These are phyloP conservation scores for Thera obeliscata DNA, from an alignment of 2,888 invertebrate species.

Conservation along the genomic window DNA sequence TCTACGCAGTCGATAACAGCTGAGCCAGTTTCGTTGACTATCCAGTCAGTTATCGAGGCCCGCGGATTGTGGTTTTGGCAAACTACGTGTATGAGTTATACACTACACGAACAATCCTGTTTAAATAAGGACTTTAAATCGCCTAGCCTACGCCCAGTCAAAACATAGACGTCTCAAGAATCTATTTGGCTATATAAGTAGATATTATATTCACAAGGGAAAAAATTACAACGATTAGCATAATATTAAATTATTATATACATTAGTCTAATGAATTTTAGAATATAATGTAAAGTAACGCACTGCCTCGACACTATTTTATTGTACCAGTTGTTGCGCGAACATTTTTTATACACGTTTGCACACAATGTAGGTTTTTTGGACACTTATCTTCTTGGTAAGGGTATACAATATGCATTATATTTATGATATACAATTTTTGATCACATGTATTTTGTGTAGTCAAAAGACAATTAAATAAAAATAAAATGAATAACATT, in stretches of 20 bases:
- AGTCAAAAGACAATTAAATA: no score
- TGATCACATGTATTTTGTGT: no score
- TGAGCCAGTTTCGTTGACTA: neutral
- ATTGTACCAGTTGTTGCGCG: neutral
- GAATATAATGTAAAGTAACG: neutral
- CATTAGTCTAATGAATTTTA: neutral
- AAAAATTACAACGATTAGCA: neutral
- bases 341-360: no score
- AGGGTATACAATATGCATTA: no score
- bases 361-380: no score
- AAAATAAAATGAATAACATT: no score
- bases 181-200: neutral
- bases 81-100: neutral
- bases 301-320: neutral
- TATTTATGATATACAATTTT: no score
- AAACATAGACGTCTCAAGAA: constrained; percentile 3
- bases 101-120: neutral
- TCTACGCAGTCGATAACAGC: neutral
- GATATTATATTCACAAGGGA: neutral
- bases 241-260: neutral
- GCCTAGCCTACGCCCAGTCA: neutral
- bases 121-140: neutral
- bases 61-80: neutral
- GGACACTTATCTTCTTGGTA: no score
- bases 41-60: neutral